phyloP scores from a whole-genome alignment of 2,113 vertebrate genomes.

The Rhombomys opimus region DNA sequence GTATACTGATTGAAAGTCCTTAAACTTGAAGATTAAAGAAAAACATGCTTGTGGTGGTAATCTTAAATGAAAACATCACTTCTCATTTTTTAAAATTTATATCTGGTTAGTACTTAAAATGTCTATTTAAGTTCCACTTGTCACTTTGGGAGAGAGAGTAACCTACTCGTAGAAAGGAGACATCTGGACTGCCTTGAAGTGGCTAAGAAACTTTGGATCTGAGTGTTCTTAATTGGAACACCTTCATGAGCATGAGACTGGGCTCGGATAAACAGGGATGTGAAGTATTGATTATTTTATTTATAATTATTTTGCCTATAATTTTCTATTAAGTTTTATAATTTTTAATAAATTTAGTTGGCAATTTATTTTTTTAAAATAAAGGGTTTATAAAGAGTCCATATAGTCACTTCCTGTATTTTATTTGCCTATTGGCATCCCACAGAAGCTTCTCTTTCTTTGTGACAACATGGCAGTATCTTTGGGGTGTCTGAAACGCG shows the following conservation, averaged over 20 bases:
- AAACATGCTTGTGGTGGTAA: background rate
- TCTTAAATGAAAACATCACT: background rate
- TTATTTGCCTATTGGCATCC: background rate
- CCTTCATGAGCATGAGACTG: rapidly evolving
- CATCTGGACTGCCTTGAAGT: background rate
- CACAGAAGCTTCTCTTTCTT: background rate
- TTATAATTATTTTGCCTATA: background rate
- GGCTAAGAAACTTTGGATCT: background rate
- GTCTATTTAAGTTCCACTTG: background rate
- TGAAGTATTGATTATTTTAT: background rate
- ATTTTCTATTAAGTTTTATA: background rate
- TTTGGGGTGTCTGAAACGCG: background rate
- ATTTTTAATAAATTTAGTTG: background rate
- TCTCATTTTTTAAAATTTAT: background rate
- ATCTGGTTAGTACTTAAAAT: background rate
- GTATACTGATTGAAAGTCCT: background rate
- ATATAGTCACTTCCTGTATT: background rate
- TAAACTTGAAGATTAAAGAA: background rate
- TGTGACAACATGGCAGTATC: background rate
- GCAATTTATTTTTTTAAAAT: background rate
- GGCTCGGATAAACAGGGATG: background rate
- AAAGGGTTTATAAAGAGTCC: background rate
- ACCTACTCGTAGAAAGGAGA: background rate
- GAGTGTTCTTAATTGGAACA: background rate
- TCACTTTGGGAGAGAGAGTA: background rate